Conservation (phyloP, 1,140 invertebrate species). For the Zaprionus camerounensis region DNA sequence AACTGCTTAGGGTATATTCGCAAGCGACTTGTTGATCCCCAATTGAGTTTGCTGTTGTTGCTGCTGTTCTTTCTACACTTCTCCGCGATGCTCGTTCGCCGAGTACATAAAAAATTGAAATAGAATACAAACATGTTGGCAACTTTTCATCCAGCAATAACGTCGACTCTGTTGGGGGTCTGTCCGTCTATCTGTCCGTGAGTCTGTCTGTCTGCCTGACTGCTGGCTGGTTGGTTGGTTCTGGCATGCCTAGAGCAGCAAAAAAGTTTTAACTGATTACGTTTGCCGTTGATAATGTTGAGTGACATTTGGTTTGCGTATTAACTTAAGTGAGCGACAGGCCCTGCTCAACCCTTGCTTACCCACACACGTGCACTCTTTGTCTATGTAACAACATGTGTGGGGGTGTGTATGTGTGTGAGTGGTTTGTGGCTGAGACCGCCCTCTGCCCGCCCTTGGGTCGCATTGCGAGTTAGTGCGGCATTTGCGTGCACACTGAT, state of each 20-base stretch:
- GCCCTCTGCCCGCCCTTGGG: conserved; percentile 2
- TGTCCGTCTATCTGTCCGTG: conserved; percentile 22
- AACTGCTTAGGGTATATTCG: conserved; percentile 14
- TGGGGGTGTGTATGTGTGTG: conserved; percentile 16
- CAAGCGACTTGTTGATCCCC: conserved; percentile 21
- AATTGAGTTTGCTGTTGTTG: not conserved
- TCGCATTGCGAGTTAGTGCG: conserved; percentile 45
- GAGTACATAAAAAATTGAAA: conserved; percentile 74
- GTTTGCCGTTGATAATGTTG: conserved; percentile 79
- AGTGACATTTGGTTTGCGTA: conserved; percentile 80
- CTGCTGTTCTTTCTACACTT: conserved; percentile 36
- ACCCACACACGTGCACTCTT: not conserved
- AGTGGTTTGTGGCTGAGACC: conserved; percentile 17
- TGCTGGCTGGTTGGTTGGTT: conserved; percentile 51
- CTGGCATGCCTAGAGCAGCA: conserved; percentile 51
- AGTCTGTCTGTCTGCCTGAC: conserved; percentile 23
- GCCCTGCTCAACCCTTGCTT: conserved; percentile 8
- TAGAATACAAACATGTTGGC: conserved; percentile 77
- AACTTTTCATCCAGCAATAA: conserved; percentile 61
- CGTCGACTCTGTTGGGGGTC: conserved; percentile 1
- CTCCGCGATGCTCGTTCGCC: conserved; percentile 41
- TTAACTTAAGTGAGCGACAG: conserved; percentile 79
- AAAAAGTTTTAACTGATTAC: conserved; percentile 80
- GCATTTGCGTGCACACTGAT: conserved; percentile 58
- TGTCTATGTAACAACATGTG: conserved; percentile 8